A percentile compares a stretch with the other conserved stretches of the same genome.
Conservation (phyloP, 2,888 invertebrate species). For the Allolobophora icterica region DNA sequence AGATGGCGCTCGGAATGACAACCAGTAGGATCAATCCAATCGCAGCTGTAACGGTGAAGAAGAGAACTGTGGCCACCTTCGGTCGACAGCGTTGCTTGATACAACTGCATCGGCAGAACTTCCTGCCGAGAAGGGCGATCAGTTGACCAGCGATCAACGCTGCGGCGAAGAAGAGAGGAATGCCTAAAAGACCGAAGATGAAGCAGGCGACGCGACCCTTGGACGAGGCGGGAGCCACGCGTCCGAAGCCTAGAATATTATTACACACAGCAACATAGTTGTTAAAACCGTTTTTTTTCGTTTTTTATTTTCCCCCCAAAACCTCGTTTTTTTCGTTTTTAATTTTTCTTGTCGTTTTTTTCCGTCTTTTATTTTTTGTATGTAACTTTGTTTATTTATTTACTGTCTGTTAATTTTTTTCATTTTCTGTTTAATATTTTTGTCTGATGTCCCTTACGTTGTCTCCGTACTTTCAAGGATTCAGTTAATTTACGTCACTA, state of each 20-base stretch:
- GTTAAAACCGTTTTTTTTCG: no score
- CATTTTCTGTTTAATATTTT: no score
- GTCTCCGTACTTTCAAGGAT: no score
- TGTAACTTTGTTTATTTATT: no score
- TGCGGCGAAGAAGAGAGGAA: conserved; percentile 36
- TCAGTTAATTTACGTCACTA: no score
- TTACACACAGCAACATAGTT: no score
- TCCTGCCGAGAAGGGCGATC: background rate
- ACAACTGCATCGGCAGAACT: background rate
- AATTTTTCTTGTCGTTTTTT: no score
- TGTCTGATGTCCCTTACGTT: no score
- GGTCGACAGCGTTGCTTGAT: background rate
- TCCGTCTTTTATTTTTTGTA: no score
- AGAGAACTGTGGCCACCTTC: background rate
- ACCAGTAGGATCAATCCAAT: conserved; percentile 12
- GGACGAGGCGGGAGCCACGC: background rate
- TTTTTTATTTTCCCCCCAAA: no score
- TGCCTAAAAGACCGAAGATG: conserved; percentile 38
- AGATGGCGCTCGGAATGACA: conserved; percentile 28
- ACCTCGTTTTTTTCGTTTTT: no score
- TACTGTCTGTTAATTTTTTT: no score
- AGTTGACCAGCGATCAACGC: conserved; percentile 18
- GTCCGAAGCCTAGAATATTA: background rate
- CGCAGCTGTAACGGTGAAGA: background rate
- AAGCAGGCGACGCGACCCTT: conserved; percentile 33